phyloP scores from a whole-genome alignment of 2,888 invertebrate genomes.

The Antheraea assamensis region DNA sequence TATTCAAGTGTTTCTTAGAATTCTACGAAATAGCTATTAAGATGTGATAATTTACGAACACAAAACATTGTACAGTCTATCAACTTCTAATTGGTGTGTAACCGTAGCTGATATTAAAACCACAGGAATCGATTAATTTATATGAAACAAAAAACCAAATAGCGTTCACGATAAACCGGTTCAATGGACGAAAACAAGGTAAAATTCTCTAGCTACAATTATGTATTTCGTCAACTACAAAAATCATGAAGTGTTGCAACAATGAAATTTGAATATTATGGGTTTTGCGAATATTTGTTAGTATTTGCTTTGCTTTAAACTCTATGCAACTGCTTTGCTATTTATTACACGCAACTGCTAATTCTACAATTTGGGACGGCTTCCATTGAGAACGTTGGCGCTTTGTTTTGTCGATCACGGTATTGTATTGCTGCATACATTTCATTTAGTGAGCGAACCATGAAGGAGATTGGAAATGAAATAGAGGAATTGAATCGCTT shows the following conservation, averaged over 20 bases:
- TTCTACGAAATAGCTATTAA: background rate
- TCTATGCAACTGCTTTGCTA: background rate
- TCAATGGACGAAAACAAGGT: background rate
- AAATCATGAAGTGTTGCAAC: background rate
- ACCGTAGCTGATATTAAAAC: background rate
- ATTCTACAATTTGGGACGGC: background rate
- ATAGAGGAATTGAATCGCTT: background rate
- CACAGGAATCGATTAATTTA: background rate
- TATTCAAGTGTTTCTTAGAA: background rate
- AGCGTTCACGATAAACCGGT: constrained; percentile 8
- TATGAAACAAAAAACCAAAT: background rate
- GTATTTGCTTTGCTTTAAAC: background rate
- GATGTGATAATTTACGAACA: background rate
- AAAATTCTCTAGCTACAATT: background rate
- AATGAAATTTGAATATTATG: background rate
- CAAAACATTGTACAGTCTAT: background rate
- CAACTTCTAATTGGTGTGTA: background rate
- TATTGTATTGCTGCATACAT: background rate
- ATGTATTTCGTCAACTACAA: background rate
- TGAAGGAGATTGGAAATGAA: background rate
- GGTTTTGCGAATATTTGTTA: background rate
- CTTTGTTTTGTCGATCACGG: background rate
- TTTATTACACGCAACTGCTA: too few species aligned
- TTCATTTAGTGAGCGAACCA: background rate
- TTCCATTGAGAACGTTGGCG: background rate